Conservation (phyloP, 2,888 invertebrate species). For the Meiosimyza platycephala region DNA sequence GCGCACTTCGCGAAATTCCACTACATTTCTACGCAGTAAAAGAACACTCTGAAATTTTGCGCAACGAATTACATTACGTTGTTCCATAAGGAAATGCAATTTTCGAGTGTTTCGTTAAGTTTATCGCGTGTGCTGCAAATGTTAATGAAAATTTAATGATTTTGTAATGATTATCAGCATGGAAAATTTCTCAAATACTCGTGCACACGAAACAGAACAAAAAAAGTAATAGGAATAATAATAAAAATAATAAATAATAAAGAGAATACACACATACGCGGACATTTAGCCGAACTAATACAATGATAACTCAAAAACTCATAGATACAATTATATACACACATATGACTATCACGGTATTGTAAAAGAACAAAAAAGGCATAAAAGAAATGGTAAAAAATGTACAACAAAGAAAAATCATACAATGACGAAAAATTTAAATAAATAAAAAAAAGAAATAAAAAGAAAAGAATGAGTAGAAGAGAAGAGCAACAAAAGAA, state of each 20-base stretch:
- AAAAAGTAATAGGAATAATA: constrained; percentile 6
- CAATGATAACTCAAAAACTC: not conserved
- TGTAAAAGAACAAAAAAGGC: not conserved
- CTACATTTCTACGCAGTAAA: constrained; percentile 20
- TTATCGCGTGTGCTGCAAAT: not conserved
- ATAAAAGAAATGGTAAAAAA: constrained; percentile 4
- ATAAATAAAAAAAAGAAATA: constrained; percentile 14
- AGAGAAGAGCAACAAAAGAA: constrained; percentile 22
- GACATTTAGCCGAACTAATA: too few species aligned
- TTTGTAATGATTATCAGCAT: constrained; percentile 45
- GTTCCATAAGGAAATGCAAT: not conserved
- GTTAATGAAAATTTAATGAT: constrained; percentile 30
- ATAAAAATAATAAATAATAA: constrained; percentile 19
- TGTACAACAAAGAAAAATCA: constrained; percentile 2
- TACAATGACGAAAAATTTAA: constrained; percentile 20
- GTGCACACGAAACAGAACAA: not conserved
- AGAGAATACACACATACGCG: constrained; percentile 3
- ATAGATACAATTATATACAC: not conserved
- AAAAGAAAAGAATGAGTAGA: not conserved
- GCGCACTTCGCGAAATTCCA: constrained; percentile 5
- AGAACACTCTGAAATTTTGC: not conserved
- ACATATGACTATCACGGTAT: not conserved
- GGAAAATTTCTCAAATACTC: constrained; percentile 43
- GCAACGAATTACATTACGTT: too few species aligned
- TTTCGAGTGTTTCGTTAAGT: not conserved